phyloP scores from a whole-genome alignment of 2,113 vertebrate species.

The Etheostoma cragini region DNA sequence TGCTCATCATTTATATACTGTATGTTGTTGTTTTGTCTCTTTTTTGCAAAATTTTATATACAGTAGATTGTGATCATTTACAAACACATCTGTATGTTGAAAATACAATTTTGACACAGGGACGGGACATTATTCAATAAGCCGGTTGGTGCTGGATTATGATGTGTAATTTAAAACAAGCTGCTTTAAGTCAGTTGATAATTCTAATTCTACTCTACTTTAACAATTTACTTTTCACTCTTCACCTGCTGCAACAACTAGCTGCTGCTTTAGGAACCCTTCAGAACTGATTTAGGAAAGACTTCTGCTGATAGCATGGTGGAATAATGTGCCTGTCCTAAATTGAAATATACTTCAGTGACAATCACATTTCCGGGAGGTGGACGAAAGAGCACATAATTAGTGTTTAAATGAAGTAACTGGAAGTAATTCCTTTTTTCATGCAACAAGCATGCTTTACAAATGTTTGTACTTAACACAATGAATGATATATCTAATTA shows the following conservation, averaged over 20 bases:
- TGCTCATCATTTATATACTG: not conserved
- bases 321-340: not conserved
- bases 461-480: constrained; percentile 7
- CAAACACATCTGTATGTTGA: not conserved
- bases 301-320: not conserved
- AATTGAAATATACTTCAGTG: constrained; percentile 2
- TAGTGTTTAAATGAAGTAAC: constrained; percentile 18
- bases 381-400: not conserved
- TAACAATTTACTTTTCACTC: not conserved
- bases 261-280: not conserved
- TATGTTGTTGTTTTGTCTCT: not conserved
- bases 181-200: not conserved
- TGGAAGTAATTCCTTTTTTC: constrained; percentile 34
- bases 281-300: not conserved
- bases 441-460: not conserved
- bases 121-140: too few relatives aligned
- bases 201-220: not conserved
- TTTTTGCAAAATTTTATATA: not conserved
- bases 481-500: not conserved
- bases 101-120: not conserved
- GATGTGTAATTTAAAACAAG: too few relatives aligned
- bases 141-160: not conserved
- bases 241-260: not conserved
- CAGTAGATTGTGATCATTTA: too few relatives aligned
- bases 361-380: not conserved